These are phyloP conservation scores for Drosophila malerkotliana DNA, from an alignment of 1,140 invertebrate species.

Conservation along the genomic window DNA sequence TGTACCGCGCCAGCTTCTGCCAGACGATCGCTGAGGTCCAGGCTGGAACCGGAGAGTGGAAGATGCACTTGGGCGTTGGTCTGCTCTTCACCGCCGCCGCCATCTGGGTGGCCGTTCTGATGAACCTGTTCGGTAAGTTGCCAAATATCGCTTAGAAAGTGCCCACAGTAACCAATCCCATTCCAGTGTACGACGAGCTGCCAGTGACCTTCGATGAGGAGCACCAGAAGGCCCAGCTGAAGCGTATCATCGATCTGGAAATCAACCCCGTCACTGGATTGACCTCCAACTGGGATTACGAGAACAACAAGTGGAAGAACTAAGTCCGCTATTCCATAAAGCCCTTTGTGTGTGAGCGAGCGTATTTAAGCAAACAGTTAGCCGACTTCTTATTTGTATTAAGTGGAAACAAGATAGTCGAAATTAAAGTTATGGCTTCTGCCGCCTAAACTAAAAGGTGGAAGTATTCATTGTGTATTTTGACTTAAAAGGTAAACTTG, in stretches of 20 bases:
- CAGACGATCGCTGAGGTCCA: constrained; percentile 96
- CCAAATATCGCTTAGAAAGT: neutral
- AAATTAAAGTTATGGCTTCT: constrained; percentile 72
- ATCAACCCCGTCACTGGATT: constrained; percentile 92
- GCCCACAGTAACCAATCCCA: neutral
- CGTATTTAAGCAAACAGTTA: constrained; percentile 71
- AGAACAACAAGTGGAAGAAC: constrained; percentile 89
- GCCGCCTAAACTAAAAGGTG: constrained; percentile 49
- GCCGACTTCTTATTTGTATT: constrained; percentile 65
- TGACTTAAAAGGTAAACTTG: neutral
- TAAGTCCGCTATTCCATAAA: constrained; percentile 67
- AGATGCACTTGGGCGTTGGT: constrained; percentile 88
- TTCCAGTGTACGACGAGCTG: constrained; percentile 89
- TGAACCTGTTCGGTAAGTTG: constrained; percentile 89
- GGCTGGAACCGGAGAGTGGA: constrained; percentile 95
- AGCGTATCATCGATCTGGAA: constrained; percentile 91
- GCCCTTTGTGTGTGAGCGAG: constrained; percentile 67
- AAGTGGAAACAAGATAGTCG: constrained; percentile 69
- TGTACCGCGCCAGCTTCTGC: constrained; percentile 96
- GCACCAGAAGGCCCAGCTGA: constrained; percentile 89
- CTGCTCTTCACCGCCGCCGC: constrained; percentile 86
- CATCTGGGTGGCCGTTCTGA: constrained; percentile 89
- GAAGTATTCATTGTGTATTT: neutral
- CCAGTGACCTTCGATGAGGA: constrained; percentile 91
- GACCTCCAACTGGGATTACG: constrained; percentile 89